Evolutionary conservation across 2,113 vertebrate species (phyloP).

Genomic region (human): DNA sequence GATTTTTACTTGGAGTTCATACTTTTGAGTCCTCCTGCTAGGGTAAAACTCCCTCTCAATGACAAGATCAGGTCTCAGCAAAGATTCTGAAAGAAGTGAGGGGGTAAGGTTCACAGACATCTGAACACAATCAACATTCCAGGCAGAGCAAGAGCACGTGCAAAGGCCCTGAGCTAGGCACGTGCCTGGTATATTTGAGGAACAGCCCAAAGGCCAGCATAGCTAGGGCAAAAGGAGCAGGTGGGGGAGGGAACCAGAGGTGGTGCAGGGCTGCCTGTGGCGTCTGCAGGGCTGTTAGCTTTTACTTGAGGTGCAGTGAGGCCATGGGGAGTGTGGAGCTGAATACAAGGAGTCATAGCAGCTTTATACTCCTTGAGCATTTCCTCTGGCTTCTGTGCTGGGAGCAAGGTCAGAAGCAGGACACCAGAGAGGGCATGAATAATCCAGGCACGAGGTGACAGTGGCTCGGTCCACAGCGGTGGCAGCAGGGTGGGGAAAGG

Average conservation of each 20-base stretch:
- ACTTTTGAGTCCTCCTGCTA: not conserved
- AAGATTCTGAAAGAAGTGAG: not conserved
- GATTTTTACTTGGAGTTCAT: not conserved
- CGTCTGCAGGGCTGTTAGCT: not conserved
- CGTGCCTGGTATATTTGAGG: not conserved
- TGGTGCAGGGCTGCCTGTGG: too few relatives aligned
- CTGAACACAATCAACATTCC: not conserved
- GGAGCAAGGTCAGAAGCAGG: not conserved
- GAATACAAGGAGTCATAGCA: not conserved
- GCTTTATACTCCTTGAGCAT: not conserved
- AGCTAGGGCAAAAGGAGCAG: not conserved
- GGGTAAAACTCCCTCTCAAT: not conserved
- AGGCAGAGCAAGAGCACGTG: not conserved
- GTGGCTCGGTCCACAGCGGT: not conserved
- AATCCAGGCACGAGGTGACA: not conserved
- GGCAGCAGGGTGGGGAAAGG: not conserved
- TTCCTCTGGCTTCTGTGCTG: not conserved
- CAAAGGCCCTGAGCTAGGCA: not conserved
- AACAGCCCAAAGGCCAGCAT: not conserved
- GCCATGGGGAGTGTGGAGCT: not conserved
- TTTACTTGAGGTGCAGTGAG: not conserved
- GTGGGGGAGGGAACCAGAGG: not conserved
- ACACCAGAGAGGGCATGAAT: not conserved
- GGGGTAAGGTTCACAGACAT: not conserved
- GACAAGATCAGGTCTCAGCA: not conserved